Evolutionary conservation across 2,113 vertebrate species (phyloP), one percentile per base, ranked within the genome.

Genomic region (Micronisus gabar): DNA sequence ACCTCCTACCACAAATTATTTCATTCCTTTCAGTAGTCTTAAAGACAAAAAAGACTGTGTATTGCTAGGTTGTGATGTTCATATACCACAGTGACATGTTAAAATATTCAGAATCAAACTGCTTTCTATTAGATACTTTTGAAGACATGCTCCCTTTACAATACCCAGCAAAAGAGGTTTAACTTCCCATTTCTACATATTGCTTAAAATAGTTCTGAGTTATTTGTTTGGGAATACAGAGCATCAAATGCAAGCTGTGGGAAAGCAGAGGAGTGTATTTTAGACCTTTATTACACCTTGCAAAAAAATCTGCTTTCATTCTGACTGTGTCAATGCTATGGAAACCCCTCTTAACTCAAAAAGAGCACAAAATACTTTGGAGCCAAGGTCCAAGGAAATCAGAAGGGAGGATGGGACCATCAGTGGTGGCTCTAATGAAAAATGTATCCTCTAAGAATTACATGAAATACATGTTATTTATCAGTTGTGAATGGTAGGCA

Each of bases 41-140:
- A 68, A 58, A 47, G 21, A 30, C 4, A 18, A 32, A 58, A 32
- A 21, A 48, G 2, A 19, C 11, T 45, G 5, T 55, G 27, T 11
- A 34, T 20, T 81, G 9, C 11, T 72, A 38, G 20, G 2, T 72
- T 87, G 36, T 65, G 15, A 74, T 52, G 12, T 9, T 62, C 15
- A 19, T 9, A 36, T 30, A 34, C 15, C 32, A 40, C 0, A 0
- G 22, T 45, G 36, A 67, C 1, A 2, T 16, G 7, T 15, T 55
- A 56, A 72, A 5, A 4, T n/a, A 29, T 13, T 74, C 34, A 72
- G 34, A 53, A 75, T 63, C 1, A 12, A 59, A 36, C 3, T 65
- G 13, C 8, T 71, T 83, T 20, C 16, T 62, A 15, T 36, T 48
- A 70, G 50, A 41, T 21, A 41, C 18, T 72, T 85, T 41, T 32